Conservation (phyloP, 2,888 invertebrate species). For the Capitulum mitella region DNA sequence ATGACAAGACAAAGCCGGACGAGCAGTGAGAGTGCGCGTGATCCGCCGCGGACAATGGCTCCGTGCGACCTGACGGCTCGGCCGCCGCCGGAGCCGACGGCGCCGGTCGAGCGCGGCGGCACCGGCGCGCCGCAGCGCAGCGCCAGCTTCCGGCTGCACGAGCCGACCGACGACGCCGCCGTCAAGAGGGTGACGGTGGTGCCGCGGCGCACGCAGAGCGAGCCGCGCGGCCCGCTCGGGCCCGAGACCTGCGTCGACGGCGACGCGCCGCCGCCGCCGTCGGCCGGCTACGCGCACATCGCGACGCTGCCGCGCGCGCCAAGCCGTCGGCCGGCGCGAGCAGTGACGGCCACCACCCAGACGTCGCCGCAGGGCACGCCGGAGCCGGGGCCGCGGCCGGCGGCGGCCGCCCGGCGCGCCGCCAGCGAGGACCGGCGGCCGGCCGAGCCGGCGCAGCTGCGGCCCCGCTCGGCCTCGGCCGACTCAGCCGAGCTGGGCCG, state of each 20-base stretch:
- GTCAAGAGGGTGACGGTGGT: constrained; percentile 3
- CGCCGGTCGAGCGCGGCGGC: background rate
- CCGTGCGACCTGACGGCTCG: background rate
- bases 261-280: background rate
- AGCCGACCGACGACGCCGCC: background rate
- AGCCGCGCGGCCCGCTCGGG: background rate
- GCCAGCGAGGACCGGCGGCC: background rate
- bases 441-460: background rate
- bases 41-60: background rate
- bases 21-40: background rate
- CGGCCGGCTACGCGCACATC: constrained; percentile 3
- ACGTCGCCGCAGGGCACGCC: background rate
- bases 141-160: background rate
- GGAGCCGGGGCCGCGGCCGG: background rate
- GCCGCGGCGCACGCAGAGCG: background rate
- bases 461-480: background rate
- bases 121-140: background rate
- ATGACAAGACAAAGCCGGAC: constrained; percentile 8
- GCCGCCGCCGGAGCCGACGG: background rate
- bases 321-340: background rate
- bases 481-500: background rate
- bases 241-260: background rate
- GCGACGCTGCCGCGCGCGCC: background rate
- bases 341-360: background rate
- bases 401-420: background rate